These are phyloP conservation scores for Mactra quadrangularis DNA, from an alignment of 1,140 invertebrate genomes.

Conservation along the genomic window DNA sequence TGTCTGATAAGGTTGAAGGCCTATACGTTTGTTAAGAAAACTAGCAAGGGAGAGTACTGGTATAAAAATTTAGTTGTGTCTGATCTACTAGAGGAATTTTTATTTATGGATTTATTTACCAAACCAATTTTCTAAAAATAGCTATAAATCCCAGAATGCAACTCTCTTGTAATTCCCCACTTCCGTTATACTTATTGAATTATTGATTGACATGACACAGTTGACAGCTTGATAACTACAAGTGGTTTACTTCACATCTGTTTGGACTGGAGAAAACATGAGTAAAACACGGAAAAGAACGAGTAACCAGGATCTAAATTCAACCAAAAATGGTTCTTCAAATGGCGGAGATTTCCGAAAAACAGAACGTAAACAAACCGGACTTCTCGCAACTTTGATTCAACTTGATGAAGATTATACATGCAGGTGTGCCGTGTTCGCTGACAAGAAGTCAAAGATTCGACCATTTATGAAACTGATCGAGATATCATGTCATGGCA, in stretches of 20 bases:
- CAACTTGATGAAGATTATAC: slow-evolving; percentile 66
- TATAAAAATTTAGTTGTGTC: too few species aligned
- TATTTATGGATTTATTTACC: slow-evolving; percentile 50
- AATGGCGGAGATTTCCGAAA: background rate
- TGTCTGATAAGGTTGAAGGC: too few species aligned
- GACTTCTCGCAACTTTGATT: slow-evolving; percentile 58
- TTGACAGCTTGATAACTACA: too few species aligned
- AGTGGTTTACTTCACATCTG: too few species aligned
- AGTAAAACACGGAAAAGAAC: background rate
- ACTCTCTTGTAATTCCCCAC: slow-evolving; percentile 28
- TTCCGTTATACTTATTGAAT: slow-evolving; percentile 60
- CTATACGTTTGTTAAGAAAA: too few species aligned
- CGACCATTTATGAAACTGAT: slow-evolving; percentile 83
- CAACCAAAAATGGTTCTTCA: background rate
- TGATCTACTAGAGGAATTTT: too few species aligned
- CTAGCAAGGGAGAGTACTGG: too few species aligned
- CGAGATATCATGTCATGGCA: slow-evolving; percentile 95
- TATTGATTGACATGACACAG: background rate
- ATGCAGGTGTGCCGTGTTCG: slow-evolving; percentile 74
- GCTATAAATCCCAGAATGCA: slow-evolving; percentile 55
- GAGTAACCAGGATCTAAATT: background rate
- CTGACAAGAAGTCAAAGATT: slow-evolving; percentile 69
- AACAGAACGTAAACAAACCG: background rate
- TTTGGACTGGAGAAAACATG: background rate
- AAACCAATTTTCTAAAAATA: slow-evolving; percentile 35